Conservation (phyloP, 2,888 invertebrate species). For the Patella caerulea region DNA sequence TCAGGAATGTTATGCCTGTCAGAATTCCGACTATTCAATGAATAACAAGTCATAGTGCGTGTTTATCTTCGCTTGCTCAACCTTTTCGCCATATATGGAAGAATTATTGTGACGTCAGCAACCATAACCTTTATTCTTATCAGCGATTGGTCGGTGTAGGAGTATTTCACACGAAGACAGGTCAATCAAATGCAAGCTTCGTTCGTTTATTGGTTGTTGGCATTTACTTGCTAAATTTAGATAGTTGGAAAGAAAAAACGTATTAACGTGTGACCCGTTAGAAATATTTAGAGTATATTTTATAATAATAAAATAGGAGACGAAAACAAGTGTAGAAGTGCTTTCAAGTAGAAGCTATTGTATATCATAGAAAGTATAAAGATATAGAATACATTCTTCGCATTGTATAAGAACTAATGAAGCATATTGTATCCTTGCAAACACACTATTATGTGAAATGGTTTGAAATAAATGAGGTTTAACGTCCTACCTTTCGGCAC, state of each 20-base stretch:
- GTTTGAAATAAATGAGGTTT: no score
- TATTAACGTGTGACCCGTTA: neutral
- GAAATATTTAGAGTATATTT: slow-evolving; percentile 1
- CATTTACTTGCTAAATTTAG: slow-evolving; percentile 5
- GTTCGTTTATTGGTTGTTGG: neutral
- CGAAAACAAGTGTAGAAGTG: no score
- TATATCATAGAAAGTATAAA: no score
- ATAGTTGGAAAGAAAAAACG: slow-evolving; percentile 2
- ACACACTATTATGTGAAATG: no score
- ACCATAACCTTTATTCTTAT: neutral
- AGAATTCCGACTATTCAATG: slow-evolving; percentile 8
- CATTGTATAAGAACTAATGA: no score
- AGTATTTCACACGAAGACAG: slow-evolving; percentile 9
- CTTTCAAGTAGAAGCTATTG: no score
- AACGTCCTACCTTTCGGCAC: no score
- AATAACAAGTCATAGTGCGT: slow-evolving; percentile 10
- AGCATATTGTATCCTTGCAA: no score
- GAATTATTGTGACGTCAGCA: neutral
- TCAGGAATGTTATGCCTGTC: slow-evolving; percentile 2
- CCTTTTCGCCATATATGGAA: slow-evolving; percentile 7
- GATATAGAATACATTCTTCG: no score
- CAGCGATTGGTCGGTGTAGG: neutral
- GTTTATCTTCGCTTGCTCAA: neutral
- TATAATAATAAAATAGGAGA: neutral
- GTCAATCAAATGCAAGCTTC: slow-evolving; percentile 1